Evolutionary conservation across 2,888 invertebrate genomes (phyloP).

Genomic region (Gastracanthus pulcherrimus): DNA sequence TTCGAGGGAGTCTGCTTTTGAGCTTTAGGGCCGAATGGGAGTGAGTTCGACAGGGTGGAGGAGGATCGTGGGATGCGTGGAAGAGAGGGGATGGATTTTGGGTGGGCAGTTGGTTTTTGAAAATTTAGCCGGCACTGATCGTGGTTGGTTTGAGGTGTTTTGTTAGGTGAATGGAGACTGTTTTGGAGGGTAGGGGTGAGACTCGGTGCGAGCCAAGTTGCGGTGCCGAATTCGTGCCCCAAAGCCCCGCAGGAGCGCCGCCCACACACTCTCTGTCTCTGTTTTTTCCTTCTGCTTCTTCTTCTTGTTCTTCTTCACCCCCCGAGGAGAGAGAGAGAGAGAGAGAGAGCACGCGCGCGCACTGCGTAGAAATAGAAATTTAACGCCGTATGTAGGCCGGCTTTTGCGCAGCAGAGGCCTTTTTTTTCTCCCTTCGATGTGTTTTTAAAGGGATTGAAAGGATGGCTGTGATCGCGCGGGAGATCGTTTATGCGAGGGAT

Average conservation of each 20-base stretch:
- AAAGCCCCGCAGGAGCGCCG: not conserved
- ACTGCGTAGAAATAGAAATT: constrained; percentile 27
- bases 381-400: not conserved
- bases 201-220: constrained; percentile 22
- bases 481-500: not conserved
- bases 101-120: too few species aligned
- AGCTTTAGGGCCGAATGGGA: too few species aligned
- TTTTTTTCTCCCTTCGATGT: not conserved
- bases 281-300: not conserved
- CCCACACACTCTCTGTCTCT: not conserved
- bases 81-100: too few species aligned
- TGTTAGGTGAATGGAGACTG: too few species aligned
- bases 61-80: too few species aligned
- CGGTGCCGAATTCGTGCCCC: constrained; percentile 30
- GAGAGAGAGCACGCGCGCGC: constrained; percentile 5
- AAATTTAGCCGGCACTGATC: too few species aligned
- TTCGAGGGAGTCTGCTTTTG: constrained; percentile 7
- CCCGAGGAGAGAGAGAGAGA: not conserved
- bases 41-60: too few species aligned
- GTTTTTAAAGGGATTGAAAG: not conserved
- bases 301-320: not conserved
- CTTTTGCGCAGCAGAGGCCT: not conserved
- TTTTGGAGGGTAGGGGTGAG: too few species aligned
- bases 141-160: too few species aligned
- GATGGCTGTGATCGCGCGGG: not conserved